phyloP scores from a whole-genome alignment of 2,888 invertebrate genomes.

The Hyppa rectilinea region DNA sequence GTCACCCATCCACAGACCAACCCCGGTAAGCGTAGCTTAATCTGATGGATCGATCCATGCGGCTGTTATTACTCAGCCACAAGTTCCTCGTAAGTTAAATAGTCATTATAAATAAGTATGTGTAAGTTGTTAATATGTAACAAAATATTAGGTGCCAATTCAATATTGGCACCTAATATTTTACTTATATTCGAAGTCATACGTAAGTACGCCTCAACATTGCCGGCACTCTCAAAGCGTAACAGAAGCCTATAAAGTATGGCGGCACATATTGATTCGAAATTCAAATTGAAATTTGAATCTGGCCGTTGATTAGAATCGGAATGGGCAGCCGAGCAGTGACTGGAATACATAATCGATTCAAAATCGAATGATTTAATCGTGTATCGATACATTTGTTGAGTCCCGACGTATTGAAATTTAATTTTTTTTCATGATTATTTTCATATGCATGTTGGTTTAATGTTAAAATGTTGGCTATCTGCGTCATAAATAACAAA shows the following conservation, averaged over 20 bases:
- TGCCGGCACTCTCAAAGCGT: conserved; percentile 38
- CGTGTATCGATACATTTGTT: conserved; percentile 59
- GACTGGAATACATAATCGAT: conserved; percentile 68
- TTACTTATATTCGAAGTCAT: background rate
- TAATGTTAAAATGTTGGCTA: background rate
- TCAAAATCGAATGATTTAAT: conserved; percentile 67
- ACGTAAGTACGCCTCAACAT: conserved; percentile 4
- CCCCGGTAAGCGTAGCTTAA: no score
- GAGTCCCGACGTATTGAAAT: conserved; percentile 45
- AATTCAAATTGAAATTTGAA: conserved; percentile 69
- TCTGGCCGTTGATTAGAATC: conserved; percentile 69
- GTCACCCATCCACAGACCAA: no score
- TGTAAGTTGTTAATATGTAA: no score
- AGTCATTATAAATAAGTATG: no score
- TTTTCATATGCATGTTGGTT: conserved; percentile 10
- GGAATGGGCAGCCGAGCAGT: conserved; percentile 64
- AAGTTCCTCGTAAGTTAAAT: no score
- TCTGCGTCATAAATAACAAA: background rate
- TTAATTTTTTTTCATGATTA: conserved; percentile 24
- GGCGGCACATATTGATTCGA: conserved; percentile 67
- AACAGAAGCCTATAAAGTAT: conserved; percentile 59
- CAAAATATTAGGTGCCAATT: background rate
- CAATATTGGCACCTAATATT: background rate
- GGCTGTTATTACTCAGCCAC: no score
- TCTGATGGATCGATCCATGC: no score